A percentile compares a stretch with the other conserved stretches of the same genome.
phyloP scores from a whole-genome alignment of 2,888 invertebrate species.

The Falcaria lacertinaria region DNA sequence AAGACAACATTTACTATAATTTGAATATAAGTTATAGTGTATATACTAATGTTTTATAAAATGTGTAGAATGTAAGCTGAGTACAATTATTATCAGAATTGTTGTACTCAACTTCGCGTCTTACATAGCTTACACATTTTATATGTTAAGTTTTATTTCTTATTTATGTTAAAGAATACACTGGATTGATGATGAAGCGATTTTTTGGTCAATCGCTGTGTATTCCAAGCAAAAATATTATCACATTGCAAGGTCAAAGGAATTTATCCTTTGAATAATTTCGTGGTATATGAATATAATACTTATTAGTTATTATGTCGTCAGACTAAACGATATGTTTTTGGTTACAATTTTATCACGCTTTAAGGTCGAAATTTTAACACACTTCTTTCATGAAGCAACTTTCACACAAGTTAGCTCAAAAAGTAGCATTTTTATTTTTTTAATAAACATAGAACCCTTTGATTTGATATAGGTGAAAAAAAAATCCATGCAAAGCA shows the following conservation, averaged over 20 bases:
- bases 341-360: slow-evolving; percentile 68
- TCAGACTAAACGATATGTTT: slow-evolving; percentile 75
- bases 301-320: slow-evolving; percentile 43
- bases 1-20: too few relatives aligned
- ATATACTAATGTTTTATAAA: slow-evolving; percentile 30
- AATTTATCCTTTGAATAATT: slow-evolving; percentile 16
- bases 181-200: slow-evolving; percentile 2
- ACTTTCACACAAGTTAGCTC: too few relatives aligned
- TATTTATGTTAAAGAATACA: too few relatives aligned
- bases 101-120: slow-evolving; percentile 66
- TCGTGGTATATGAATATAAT: slow-evolving; percentile 19
- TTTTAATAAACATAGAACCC: too few relatives aligned
- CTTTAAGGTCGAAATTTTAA: slow-evolving; percentile 18
- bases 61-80: slow-evolving; percentile 57
- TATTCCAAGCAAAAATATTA: slow-evolving; percentile 11
- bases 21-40: too few relatives aligned
- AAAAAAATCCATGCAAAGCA: slow-evolving; percentile 14
- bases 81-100: slow-evolving; percentile 28
- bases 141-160: neutral
- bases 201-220: neutral
- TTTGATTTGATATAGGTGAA: slow-evolving; percentile 2
- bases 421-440: too few relatives aligned
- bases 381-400: slow-evolving; percentile 9
- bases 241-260: slow-evolving; percentile 31
- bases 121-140: slow-evolving; percentile 51